phyloP scores from a whole-genome alignment of 2,113 vertebrate genomes.

The Mormoops blainvillei region DNA sequence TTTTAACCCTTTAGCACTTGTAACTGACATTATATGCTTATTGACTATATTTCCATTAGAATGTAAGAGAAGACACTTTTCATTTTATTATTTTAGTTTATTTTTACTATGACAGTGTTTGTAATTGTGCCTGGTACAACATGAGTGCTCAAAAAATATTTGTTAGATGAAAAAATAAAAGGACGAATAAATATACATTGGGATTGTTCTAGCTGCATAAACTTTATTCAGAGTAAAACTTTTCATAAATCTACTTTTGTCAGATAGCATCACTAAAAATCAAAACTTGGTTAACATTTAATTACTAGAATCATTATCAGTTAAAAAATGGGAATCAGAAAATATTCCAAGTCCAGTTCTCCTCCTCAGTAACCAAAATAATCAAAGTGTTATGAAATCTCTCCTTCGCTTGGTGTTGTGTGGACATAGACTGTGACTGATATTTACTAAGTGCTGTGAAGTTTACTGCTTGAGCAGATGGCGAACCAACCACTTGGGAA shows the following conservation, averaged over 20 bases:
- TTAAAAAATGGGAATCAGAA: neutral
- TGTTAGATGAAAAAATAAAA: neutral
- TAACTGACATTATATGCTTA: neutral
- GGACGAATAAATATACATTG: neutral
- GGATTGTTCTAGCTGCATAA: neutral
- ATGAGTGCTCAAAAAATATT: neutral
- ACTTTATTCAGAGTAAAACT: neutral
- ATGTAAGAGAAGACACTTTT: neutral
- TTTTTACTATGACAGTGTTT: neutral
- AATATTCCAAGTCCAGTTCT: neutral
- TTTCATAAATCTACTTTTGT: neutral
- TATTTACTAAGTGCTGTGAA: constrained; percentile 66
- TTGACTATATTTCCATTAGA: neutral
- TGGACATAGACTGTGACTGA: neutral
- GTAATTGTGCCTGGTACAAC: neutral
- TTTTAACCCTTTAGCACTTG: neutral
- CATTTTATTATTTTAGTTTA: neutral
- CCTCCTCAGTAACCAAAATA: neutral
- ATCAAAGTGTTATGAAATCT: neutral
- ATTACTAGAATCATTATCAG: neutral
- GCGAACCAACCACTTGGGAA: constrained; percentile 58
- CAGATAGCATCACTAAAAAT: neutral
- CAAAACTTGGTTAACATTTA: neutral
- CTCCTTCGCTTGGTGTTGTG: neutral
- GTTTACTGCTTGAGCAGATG: constrained; percentile 71